Evolutionary conservation across 2,113 vertebrate species (phyloP).

Genomic region (Rhombomys opimus): DNA sequence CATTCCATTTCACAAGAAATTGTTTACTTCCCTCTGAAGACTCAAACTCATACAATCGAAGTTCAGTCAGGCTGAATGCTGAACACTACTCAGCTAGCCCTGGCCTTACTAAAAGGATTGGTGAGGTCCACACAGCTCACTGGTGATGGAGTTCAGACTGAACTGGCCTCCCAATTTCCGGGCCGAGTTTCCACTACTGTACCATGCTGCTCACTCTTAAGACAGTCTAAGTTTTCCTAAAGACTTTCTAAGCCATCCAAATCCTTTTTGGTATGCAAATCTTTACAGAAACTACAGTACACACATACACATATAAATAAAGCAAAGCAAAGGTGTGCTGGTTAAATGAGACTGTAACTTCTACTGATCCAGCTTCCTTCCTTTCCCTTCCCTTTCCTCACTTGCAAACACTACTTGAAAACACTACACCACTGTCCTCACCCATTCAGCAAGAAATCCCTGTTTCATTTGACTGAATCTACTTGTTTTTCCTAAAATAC

Average conservation of each 20-base stretch:
- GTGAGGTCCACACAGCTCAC: background rate
- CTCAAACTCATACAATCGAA: constrained; percentile 13
- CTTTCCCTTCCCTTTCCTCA: background rate
- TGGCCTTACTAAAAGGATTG: background rate
- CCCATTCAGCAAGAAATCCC: constrained; percentile 11
- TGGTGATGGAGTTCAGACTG: background rate
- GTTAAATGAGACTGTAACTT: background rate
- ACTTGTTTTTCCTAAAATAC: constrained; percentile 35
- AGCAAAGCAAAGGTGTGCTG: background rate
- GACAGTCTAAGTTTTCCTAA: background rate
- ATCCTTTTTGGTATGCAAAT: constrained; percentile 29
- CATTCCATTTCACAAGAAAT: constrained; percentile 2
- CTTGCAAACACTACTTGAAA: constrained; percentile 8
- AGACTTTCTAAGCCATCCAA: constrained; percentile 4
- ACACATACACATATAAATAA: background rate
- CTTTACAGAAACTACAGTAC: background rate
- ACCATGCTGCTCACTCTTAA: background rate
- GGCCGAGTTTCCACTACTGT: background rate
- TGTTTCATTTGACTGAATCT: background rate
- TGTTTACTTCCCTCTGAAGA: background rate
- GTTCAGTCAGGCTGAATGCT: background rate
- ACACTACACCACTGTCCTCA: background rate
- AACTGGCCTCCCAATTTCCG: background rate
- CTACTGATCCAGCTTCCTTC: background rate
- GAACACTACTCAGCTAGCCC: background rate